Evolutionary conservation across 2,888 invertebrate genomes (phyloP), one percentile per base, ranked within the genome.

Genomic region (Scotopteryx bipunctaria): DNA sequence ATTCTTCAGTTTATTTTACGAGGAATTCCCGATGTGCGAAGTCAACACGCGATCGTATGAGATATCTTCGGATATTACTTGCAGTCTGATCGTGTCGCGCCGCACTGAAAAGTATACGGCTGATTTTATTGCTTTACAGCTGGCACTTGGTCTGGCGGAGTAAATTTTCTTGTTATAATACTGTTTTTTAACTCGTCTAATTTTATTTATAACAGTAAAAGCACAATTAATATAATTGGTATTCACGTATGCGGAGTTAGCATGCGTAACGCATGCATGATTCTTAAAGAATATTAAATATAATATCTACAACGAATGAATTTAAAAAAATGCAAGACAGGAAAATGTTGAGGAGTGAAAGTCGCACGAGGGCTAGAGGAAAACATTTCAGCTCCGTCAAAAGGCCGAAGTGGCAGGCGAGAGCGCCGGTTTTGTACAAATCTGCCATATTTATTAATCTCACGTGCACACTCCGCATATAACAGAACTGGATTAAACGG

Each of bases 381-480:
- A 70, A 78, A 70, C 68, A 73, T 77, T 80, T 74, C 67, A 70
- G 61, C 61, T 55, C 52, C 67, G 63, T 76, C 72, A 79, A 76
- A 77, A 71, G 69, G 71, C 58, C 60, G 58, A 54, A 66, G 63
- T 60, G 55, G 67, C 60, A 45, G 54, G 25, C 27, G 63, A 59
- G 63, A 62, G 64, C 64, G 67, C 61, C 64, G 63, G 55, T 69
- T 72, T 64, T 66, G 61, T 61, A 61, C 61, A 51, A 59, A 47
- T 65, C 65, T 63, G 52, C 61, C 61, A 71, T 66, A 70, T 76
- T 81, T 80, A 78, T 74, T 76, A 76, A 76, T 75, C 74, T 71
- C 69, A 67, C 61, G 46, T 60, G 63, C 53, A 47, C 58, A 56
- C 55, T 61, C 47, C 47, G 33, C 52, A 46, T 51, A 62, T 61